Base-by-base conservation (phyloP, 2,888 invertebrate species). In the Creontiades dilutus region DNA sequence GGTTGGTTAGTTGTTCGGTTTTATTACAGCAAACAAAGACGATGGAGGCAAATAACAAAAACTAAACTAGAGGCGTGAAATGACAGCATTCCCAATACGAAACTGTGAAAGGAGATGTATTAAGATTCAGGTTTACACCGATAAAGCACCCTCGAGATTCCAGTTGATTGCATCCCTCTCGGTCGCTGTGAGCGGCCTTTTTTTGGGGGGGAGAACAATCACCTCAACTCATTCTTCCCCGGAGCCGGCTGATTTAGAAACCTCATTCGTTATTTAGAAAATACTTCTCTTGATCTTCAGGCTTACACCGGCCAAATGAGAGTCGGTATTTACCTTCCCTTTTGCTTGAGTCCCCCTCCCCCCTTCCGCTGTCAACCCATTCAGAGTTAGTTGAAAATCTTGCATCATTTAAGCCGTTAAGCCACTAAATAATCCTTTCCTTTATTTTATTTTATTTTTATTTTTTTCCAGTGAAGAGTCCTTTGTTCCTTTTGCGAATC, bases 401-500 rank as follows among this genome's bases (percentile, higher is more conserved):
- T 78, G 78, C 78, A 78, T 46, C 78, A 78, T 78, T 78, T 76
- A 76, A 78, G 37, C 78, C 78, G 46, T 78, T 78, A 78, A 47
- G 47, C 46, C 78, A 13, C 78, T 78, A 78, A 76, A 78, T 46
- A 47, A 78, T 46, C 28, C 16, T 37, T 76, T 76, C 37, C 23
- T 16, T n/a, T 57, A 16, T 14, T 68, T n/a, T n/a, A n/a, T n/a
- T n/a, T n/a, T n/a, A n/a, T n/a, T n/a, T n/a, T n/a, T n/a, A n/a
- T n/a, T n/a, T n/a, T 68, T 68, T 23, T 68, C 7, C 68, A 37
- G 3, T 68, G 68, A 23, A 16, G 14, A 78, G 3, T 14, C 19
- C 78, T 47, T 46, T 78, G 37, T 46, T 37, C 75, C 28, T 28
- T 78, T 12, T 78, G 16, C 37, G 9, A 14, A 16, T 13, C 37